phyloP scores from a whole-genome alignment of 2,797 vertebrate genomes.

The Morelia viridis region DNA sequence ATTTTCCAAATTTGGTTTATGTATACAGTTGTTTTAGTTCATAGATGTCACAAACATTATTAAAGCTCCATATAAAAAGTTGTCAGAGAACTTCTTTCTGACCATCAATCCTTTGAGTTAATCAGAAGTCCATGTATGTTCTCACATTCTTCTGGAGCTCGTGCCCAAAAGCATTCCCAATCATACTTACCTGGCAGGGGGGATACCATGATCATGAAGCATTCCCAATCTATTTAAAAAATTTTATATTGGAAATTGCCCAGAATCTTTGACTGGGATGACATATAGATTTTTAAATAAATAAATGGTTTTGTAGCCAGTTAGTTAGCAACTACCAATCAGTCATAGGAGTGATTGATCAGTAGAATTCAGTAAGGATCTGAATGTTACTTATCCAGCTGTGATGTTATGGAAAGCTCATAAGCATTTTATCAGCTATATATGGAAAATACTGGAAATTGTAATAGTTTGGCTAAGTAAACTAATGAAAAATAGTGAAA shows the following conservation, averaged over 20 bases:
- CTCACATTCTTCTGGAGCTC: not conserved
- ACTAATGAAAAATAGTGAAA: no score
- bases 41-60: not conserved
- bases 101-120: not conserved
- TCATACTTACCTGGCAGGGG: no score
- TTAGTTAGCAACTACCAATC: no score
- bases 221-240: not conserved
- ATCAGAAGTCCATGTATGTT: not conserved
- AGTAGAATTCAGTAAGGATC: no score
- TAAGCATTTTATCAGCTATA: not conserved
- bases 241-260: no score
- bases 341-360: no score
- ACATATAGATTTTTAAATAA: no score
- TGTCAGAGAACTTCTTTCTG: not conserved
- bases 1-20: not conserved
- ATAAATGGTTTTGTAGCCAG: no score
- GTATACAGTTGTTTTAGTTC: not conserved
- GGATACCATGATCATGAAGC: not conserved
- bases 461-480: no score
- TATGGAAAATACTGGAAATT: no score
- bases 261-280: no score
- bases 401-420: not conserved
- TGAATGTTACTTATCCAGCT: not conserved
- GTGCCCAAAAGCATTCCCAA: not conserved
- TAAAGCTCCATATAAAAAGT: not conserved